Evolutionary conservation across 2,797 vertebrate species (phyloP).

Genomic region (Cirrhinus molitorella): DNA sequence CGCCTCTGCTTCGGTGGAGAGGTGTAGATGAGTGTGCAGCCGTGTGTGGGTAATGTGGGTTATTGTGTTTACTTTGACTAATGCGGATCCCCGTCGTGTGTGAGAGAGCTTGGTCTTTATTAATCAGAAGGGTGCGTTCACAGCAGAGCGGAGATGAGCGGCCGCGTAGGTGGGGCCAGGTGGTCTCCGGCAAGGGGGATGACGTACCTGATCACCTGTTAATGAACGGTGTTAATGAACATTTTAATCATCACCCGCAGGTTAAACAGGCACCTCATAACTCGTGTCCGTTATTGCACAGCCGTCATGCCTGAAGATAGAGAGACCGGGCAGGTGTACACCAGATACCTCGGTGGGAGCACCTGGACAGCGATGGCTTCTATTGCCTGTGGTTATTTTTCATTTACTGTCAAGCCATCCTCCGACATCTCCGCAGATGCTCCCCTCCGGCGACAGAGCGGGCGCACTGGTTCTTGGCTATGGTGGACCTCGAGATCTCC

Average conservation of each 20-base stretch:
- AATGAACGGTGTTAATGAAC: constrained; percentile 77
- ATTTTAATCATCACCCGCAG: constrained; percentile 78
- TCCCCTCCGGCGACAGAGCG: constrained; percentile 34
- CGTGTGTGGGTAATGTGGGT: constrained; percentile 43
- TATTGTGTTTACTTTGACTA: constrained; percentile 64
- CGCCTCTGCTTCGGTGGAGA: constrained; percentile 26
- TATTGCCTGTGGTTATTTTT: constrained; percentile 60
- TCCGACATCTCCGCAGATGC: constrained; percentile 51
- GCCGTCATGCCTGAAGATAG: constrained; percentile 12
- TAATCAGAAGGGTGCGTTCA: constrained; percentile 58
- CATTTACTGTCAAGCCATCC: constrained; percentile 45
- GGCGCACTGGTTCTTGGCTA: constrained; percentile 7
- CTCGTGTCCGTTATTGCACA: constrained; percentile 43
- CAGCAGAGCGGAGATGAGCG: constrained; percentile 62
- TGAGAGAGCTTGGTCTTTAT: constrained; percentile 55
- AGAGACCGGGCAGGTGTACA: constrained; percentile 7
- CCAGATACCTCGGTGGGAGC: constrained; percentile 31
- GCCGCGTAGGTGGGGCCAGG: constrained; percentile 68
- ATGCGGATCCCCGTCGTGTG: constrained; percentile 51
- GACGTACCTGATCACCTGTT: constrained; percentile 69
- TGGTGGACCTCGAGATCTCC: constrained; percentile 28
- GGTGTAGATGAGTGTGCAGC: constrained; percentile 39
- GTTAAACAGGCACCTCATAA: constrained; percentile 61
- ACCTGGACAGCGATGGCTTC: constrained; percentile 29
- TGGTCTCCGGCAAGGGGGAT: constrained; percentile 61